Evolutionary conservation across 2,888 invertebrate species (phyloP).

Genomic region (Camponotus fellah): DNA sequence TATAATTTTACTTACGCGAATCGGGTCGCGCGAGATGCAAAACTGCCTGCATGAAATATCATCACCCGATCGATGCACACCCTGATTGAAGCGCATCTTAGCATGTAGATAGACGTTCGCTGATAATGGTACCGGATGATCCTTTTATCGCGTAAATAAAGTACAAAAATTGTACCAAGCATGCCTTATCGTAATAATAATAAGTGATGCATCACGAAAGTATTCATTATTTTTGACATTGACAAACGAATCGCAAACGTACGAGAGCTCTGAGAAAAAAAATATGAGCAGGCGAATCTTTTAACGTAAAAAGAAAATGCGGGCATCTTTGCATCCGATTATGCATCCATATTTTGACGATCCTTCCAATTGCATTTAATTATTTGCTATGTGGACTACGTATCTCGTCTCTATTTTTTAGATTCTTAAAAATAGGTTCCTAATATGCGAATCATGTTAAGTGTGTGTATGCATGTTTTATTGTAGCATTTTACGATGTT

Average conservation of each 20-base stretch:
- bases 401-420: conserved; percentile 72
- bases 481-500: conserved; percentile 74
- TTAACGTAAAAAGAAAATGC: conserved; percentile 39
- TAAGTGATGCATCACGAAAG: conserved; percentile 63
- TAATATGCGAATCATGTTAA: conserved; percentile 75
- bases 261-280: conserved; percentile 37
- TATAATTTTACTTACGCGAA: conserved; percentile 68
- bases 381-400: conserved; percentile 71
- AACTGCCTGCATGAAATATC: conserved; percentile 54
- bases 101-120: conserved; percentile 47
- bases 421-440: conserved; percentile 79
- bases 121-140: conserved; percentile 44
- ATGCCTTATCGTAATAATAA: conserved; percentile 75
- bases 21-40: conserved; percentile 63
- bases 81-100: conserved; percentile 49
- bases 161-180: conserved; percentile 76
- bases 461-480: conserved; percentile 70
- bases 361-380: conserved; percentile 81
- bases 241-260: conserved; percentile 48
- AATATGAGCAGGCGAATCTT: conserved; percentile 54
- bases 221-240: conserved; percentile 68
- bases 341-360: conserved; percentile 71
- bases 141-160: conserved; percentile 65
- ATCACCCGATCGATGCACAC: conserved; percentile 25
- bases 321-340: conserved; percentile 54